These are phyloP conservation scores for Solea senegalensis DNA, from an alignment of 2,113 vertebrate genomes.

Conservation along the genomic window DNA sequence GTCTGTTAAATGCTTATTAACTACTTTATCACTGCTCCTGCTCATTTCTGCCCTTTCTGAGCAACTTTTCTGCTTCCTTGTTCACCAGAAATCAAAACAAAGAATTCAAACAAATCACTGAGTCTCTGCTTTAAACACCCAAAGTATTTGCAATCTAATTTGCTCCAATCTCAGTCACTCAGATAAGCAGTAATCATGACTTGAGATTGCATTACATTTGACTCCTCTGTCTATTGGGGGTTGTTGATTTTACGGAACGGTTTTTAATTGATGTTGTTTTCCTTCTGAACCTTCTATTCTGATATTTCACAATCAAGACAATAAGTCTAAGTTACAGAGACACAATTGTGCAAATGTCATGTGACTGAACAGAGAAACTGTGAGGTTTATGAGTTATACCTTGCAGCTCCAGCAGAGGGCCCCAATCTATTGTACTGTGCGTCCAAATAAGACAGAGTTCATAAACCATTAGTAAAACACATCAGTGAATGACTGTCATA, in stretches of 20 bases:
- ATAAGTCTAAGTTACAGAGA: background rate
- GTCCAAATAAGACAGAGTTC: conserved; percentile 23
- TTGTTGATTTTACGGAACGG: no score
- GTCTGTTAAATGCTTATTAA: background rate
- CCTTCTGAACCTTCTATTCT: no score
- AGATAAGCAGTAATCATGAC: no score
- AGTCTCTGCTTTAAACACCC: background rate
- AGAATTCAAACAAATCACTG: background rate
- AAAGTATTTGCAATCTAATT: no score
- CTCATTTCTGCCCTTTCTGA: no score
- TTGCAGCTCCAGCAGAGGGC: conserved; percentile 61
- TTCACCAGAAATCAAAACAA: background rate
- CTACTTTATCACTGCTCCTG: background rate
- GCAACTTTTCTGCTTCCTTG: background rate
- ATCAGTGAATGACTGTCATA: background rate
- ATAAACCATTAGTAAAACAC: conserved; percentile 32
- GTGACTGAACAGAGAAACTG: background rate
- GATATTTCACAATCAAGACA: no score
- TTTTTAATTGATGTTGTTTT: no score
- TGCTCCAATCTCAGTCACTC: no score
- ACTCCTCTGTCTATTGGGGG: no score
- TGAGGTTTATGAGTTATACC: conserved; percentile 31
- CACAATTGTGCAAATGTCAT: background rate
- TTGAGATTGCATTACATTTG: no score
- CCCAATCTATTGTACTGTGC: conserved; percentile 35